Evolutionary conservation across 2,888 invertebrate species (phyloP).

Genomic region (Palloptera scutellata): DNA sequence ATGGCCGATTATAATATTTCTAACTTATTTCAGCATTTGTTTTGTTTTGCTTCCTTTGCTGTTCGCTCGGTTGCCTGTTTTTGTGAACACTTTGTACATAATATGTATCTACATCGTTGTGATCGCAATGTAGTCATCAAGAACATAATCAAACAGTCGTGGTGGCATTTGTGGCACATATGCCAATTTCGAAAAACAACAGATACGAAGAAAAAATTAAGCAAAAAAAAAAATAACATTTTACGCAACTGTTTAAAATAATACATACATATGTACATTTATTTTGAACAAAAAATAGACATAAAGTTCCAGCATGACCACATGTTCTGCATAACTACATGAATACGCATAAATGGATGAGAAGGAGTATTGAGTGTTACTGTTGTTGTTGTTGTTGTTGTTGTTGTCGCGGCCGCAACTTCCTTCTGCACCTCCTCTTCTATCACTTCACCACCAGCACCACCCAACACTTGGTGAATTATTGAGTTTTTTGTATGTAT

Average conservation of each 20-base stretch:
- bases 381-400: too few species aligned
- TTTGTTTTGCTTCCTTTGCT: too few species aligned
- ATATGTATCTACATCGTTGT: too few species aligned
- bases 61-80: too few species aligned
- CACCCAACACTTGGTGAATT: background rate
- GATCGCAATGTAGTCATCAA: too few species aligned
- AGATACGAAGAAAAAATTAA: background rate
- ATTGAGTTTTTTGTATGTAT: slow-evolving; percentile 3
- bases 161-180: background rate
- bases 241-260: slow-evolving; percentile 31
- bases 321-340: slow-evolving; percentile 4
- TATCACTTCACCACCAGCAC: background rate
- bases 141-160: background rate
- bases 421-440: background rate
- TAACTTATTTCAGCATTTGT: too few species aligned
- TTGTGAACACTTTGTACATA: too few species aligned
- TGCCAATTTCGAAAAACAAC: background rate
- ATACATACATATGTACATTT: too few species aligned
- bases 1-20: too few species aligned
- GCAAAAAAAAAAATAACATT: slow-evolving; percentile 17
- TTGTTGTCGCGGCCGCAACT: too few species aligned
- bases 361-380: too few species aligned
- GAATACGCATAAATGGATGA: too few species aligned
- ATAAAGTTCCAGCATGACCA: slow-evolving; percentile 4
- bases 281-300: slow-evolving; percentile 11